Conservation (phyloP, 2,888 invertebrate genomes). For the Polyommatus iphigenia region DNA sequence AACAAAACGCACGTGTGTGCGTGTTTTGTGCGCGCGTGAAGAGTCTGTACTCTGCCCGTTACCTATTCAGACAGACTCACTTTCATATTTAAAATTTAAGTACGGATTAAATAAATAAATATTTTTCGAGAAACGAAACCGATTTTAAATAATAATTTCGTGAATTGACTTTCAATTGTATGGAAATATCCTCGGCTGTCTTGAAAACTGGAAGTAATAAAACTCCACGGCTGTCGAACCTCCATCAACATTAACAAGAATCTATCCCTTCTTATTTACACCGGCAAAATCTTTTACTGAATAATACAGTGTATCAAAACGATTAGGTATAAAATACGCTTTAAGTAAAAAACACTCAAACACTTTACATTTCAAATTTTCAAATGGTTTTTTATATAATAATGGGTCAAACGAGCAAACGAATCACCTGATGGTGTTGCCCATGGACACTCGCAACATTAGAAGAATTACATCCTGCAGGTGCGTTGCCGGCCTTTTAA, state of each 20-base stretch:
- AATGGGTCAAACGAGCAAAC: no score
- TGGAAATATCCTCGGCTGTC: not conserved
- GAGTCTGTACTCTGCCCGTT: no score
- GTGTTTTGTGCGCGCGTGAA: no score
- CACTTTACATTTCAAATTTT: not conserved
- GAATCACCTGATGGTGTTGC: no score
- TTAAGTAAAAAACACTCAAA: not conserved
- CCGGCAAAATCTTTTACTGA: not conserved
- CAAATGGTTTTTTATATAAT: not conserved
- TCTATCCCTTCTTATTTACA: constrained; percentile 13
- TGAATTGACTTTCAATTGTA: constrained; percentile 1
- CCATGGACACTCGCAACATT: no score
- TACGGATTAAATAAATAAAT: no score
- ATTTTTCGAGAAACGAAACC: not conserved
- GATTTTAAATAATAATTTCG: not conserved
- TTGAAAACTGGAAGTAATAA: not conserved
- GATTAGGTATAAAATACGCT: not conserved
- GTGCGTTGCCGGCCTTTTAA: no score
- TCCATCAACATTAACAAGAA: not conserved
- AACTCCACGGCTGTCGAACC: constrained; percentile 14
- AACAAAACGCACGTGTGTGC: no score
- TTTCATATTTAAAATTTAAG: no score
- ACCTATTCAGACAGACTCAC: no score
- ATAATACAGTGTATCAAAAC: not conserved
- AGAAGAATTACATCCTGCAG: no score